A percentile compares a stretch with the other conserved stretches of the same genome.
Evolutionary conservation across 1,140 invertebrate genomes (phyloP).

Genomic region (Anthonomus grandis): DNA sequence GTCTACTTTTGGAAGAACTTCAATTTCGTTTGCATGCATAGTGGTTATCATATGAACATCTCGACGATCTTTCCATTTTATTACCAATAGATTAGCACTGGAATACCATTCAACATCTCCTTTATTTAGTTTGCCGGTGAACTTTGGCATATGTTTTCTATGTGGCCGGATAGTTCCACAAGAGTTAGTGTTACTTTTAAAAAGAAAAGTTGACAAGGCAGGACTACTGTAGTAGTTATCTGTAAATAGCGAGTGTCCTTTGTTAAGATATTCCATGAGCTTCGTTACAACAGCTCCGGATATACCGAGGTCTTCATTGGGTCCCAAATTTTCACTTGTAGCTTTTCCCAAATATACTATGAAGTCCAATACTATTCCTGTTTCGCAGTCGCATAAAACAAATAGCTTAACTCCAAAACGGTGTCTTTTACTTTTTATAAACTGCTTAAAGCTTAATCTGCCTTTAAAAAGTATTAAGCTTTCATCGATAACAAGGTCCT

Average conservation of each 20-base stretch:
- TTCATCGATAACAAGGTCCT: slow-evolving; percentile 34
- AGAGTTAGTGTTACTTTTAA: too few species aligned
- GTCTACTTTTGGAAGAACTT: too few species aligned
- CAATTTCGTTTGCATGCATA: too few species aligned
- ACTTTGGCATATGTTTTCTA: too few species aligned
- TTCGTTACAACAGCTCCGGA: slow-evolving; percentile 42
- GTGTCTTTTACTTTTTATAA: slow-evolving; percentile 42
- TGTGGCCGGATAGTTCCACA: too few species aligned
- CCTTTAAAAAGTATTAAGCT: slow-evolving; percentile 43
- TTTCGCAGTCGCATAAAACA: slow-evolving; percentile 13
- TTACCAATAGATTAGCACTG: too few species aligned
- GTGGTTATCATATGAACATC: too few species aligned
- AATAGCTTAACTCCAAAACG: slow-evolving; percentile 20
- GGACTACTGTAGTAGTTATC: slow-evolving; percentile 49
- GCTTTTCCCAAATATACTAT: slow-evolving; percentile 17
- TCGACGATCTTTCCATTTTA: too few species aligned
- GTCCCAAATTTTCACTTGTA: background rate
- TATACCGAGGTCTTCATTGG: slow-evolving; percentile 9
- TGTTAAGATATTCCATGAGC: slow-evolving; percentile 38
- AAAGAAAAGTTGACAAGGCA: too few species aligned
- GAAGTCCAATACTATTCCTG: slow-evolving; percentile 18
- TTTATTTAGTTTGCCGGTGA: too few species aligned
- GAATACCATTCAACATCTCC: too few species aligned
- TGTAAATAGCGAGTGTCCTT: slow-evolving; percentile 42
- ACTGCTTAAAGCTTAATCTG: slow-evolving; percentile 44